Evolutionary conservation across 1,140 invertebrate genomes (phyloP), one percentile per base, ranked within the genome.

Genomic region (Trachelipus rathkii): DNA sequence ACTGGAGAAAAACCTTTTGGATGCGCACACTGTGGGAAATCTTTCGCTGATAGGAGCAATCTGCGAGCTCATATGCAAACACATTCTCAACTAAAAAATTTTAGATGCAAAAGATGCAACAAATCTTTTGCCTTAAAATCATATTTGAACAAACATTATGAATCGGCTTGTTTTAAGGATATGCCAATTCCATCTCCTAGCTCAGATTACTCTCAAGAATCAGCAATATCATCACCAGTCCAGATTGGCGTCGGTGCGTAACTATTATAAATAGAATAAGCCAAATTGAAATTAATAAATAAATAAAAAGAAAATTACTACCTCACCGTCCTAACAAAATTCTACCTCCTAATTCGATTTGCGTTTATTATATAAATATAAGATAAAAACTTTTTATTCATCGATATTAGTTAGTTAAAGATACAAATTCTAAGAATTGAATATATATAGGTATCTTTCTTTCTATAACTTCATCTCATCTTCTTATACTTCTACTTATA

Each of bases 31-130:
- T 91, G 90, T 82, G 89, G 89, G 4, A 91, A 91, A 81, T 88
- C 89, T 10, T 91, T 91, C 83, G 90, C 90, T 4, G 90, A 91
- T 83, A 83, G 90, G 13, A 89, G 95, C 74, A 99, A 99, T 85
- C 87, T 99, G 13, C 88, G 96, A 15, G 97, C 97, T 0, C 97
- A 99, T 89, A 98, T 99, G 96, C 96, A 99, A 85, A 99, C 97
- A 0, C 97, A 99, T 85, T 94, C 93, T 10, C 87, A 90, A 10
- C 92, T 92, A 82, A 96, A 97, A 87, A 94, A 95, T 84, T 96
- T 92, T 87, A 90, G 91, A 82, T 99, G 96, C 84, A 87, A 89
- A 77, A 89, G 91, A 72, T 99, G 96, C 87, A 89, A 92, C 83
- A 97, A 97, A 86, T 91, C 91, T 4, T 99, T 99, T 86, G 95